phyloP scores from a whole-genome alignment of 2,888 invertebrate species.

The Malachius bipustulatus region DNA sequence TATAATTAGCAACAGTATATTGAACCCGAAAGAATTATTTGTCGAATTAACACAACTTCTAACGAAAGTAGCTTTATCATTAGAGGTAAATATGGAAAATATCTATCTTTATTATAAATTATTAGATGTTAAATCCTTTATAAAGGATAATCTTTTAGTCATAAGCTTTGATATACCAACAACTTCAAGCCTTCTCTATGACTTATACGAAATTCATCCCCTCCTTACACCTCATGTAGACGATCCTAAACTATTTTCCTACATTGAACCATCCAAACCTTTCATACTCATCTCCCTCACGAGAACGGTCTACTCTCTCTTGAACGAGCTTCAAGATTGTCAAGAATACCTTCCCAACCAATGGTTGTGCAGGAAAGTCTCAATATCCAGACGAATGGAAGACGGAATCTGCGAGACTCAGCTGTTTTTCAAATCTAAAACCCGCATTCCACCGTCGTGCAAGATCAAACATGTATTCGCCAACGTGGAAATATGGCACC shows the following conservation, averaged over 20 bases:
- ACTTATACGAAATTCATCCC: background rate
- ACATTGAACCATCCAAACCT: slow-evolving; percentile 5
- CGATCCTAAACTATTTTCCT: slow-evolving; percentile 3
- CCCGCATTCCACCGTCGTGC: background rate
- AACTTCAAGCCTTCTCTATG: background rate
- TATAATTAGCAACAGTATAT: background rate
- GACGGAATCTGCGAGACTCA: slow-evolving; percentile 2
- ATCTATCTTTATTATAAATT: slow-evolving; percentile 1
- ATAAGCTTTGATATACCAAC: background rate
- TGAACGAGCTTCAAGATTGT: slow-evolving; percentile 4
- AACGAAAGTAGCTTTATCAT: slow-evolving; percentile 4
- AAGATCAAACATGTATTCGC: background rate
- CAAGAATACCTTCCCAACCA: slow-evolving; percentile 3
- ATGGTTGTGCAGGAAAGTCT: background rate
- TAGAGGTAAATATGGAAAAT: slow-evolving; percentile 1
- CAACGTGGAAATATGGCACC: background rate
- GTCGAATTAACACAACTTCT: background rate
- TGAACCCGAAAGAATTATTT: background rate
- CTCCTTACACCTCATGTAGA: background rate
- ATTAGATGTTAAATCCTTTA: background rate
- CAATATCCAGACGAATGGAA: background rate
- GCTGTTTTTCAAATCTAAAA: too few species aligned
- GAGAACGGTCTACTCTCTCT: slow-evolving; percentile 5
- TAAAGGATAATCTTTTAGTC: too few species aligned
- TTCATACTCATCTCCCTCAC: slow-evolving; percentile 7